Conservation (phyloP, 2,888 invertebrate species). For the Hanleya hanleyi region DNA sequence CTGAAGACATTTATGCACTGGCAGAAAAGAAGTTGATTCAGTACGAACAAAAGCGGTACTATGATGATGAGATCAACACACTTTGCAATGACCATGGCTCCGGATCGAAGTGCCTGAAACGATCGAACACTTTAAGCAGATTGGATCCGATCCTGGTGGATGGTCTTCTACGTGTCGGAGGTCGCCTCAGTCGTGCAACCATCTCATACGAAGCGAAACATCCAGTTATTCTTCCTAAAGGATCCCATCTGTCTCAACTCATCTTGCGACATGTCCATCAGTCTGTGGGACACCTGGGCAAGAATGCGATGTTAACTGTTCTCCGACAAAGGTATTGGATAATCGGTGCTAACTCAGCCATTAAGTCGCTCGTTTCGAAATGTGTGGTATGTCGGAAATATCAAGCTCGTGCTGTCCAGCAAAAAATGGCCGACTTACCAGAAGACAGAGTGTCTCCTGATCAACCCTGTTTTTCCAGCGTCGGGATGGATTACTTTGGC, state of each 20-base stretch:
- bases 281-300: background rate
- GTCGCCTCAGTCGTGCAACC: background rate
- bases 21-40: background rate
- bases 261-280: background rate
- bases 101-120: background rate
- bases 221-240: background rate
- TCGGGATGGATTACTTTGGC: no score
- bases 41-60: background rate
- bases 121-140: background rate
- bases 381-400: slow-evolving; percentile 4
- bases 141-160: background rate
- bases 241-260: background rate
- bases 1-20: background rate
- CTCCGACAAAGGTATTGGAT: background rate
- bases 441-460: no score
- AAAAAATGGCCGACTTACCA: slow-evolving; percentile 5
- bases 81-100: background rate
- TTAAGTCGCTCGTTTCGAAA: background rate
- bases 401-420: background rate
- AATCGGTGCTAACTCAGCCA: background rate
- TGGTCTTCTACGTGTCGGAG: background rate
- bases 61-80: background rate
- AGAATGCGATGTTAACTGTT: background rate
- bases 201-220: background rate
- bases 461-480: no score